Conservation (phyloP, 1,140 invertebrate species). For the Orchestia grillus region DNA sequence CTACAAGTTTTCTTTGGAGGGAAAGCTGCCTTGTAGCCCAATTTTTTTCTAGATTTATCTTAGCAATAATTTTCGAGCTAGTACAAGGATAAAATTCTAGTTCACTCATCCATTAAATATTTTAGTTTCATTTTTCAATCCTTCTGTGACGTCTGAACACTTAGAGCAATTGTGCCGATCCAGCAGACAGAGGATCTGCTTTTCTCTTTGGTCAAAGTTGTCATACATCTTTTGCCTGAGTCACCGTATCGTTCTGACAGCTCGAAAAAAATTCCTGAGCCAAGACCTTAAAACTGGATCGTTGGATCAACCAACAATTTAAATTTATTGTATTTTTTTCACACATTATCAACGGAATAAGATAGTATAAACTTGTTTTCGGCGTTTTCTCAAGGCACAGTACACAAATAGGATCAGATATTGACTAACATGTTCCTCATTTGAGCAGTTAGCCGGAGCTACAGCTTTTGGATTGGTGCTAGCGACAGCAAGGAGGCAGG, state of each 20-base stretch:
- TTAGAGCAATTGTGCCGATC: not conserved
- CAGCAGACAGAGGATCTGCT: not conserved
- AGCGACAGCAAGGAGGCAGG: slow-evolving; percentile 58
- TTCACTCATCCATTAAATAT: too few species aligned
- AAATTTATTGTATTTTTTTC: not conserved
- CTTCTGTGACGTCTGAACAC: not conserved
- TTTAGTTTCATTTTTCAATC: not conserved
- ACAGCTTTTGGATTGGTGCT: slow-evolving; percentile 59
- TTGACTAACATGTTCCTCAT: not conserved
- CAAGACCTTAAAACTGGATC: not conserved
- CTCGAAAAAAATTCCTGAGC: not conserved
- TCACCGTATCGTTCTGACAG: not conserved
- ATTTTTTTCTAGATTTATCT: too few species aligned
- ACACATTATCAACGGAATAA: not conserved
- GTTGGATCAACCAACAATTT: not conserved
- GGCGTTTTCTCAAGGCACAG: not conserved
- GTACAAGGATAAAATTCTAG: too few species aligned
- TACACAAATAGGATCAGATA: not conserved
- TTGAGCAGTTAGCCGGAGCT: slow-evolving; percentile 43
- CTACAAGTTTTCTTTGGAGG: too few species aligned
- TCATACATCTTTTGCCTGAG: not conserved
- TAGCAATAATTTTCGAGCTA: too few species aligned
- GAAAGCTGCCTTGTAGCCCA: too few species aligned
- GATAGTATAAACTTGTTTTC: not conserved
- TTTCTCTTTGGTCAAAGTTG: not conserved